Evolutionary conservation across 2,113 vertebrate genomes (phyloP).

Genomic region (Dipodomys stephensi): DNA sequence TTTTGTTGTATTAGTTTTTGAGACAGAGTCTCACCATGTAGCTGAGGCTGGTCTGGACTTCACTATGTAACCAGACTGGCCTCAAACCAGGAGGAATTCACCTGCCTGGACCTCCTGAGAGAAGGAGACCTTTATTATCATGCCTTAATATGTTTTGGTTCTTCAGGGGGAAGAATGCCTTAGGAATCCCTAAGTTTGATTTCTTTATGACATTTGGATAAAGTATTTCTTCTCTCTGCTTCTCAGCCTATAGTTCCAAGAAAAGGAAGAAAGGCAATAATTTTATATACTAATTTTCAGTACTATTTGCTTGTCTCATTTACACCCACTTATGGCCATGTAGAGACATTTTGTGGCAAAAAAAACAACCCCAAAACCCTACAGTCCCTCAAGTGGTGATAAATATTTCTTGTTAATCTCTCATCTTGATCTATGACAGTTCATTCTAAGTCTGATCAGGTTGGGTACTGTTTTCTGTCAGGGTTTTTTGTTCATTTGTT

Average conservation of each 20-base stretch:
- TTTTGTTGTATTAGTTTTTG: no score
- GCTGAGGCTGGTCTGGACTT: no score
- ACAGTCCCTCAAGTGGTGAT: neutral
- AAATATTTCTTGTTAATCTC: neutral
- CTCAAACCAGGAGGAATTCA: neutral
- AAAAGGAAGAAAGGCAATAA: neutral
- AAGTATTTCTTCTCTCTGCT: slow-evolving; percentile 18
- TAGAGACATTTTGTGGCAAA: neutral
- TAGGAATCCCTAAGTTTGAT: neutral
- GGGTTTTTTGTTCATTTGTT: neutral
- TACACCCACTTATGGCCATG: neutral
- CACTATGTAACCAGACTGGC: neutral
- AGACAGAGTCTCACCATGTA: no score
- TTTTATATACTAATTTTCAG: neutral
- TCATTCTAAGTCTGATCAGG: neutral
- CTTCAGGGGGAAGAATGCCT: neutral
- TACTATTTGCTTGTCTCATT: neutral
- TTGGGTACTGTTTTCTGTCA: neutral
- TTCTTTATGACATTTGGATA: slow-evolving; percentile 41
- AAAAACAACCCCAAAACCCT: no score
- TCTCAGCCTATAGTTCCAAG: neutral
- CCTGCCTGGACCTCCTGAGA: neutral
- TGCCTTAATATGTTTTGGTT: neutral
- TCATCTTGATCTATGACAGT: neutral
- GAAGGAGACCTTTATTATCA: slow-evolving; percentile 30